phyloP scores from a whole-genome alignment of 2,797 vertebrate species.

The Gila robusta region DNA sequence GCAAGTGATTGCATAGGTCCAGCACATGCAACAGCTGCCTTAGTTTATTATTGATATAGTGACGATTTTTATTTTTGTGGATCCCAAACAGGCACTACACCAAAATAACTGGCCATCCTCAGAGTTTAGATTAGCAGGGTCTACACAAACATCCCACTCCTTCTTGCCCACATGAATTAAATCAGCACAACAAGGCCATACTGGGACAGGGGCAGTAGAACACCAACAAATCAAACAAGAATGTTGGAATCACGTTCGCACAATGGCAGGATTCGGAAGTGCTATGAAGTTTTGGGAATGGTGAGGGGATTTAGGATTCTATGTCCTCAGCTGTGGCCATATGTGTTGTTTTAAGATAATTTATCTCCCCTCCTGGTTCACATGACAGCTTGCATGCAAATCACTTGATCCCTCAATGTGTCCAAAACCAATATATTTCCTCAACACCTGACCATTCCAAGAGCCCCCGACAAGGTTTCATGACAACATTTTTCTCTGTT shows the following conservation, averaged over 20 bases:
- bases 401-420: slow-evolving; percentile 35
- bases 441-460: slow-evolving; percentile 13
- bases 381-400: neutral
- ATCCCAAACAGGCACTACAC: slow-evolving; percentile 34
- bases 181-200: neutral
- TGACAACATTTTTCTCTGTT: neutral
- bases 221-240: slow-evolving; percentile 27
- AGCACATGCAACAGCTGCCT: slow-evolving; percentile 15
- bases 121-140: slow-evolving; percentile 7
- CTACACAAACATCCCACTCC: neutral
- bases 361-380: slow-evolving; percentile 4
- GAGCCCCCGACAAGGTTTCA: neutral
- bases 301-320: neutral
- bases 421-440: slow-evolving; percentile 15
- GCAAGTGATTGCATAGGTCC: slow-evolving; percentile 15
- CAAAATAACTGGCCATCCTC: slow-evolving; percentile 43
- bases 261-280: slow-evolving; percentile 27
- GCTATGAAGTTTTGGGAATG: slow-evolving; percentile 26
- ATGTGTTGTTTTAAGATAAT: slow-evolving; percentile 26
- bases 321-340: slow-evolving; percentile 32
- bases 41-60: slow-evolving; percentile 31
- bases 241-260: slow-evolving; percentile 27
- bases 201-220: neutral
- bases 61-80: slow-evolving; percentile 40
- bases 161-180: neutral